A percentile compares a stretch with the other conserved stretches of the same genome.
Evolutionary conservation across 2,797 vertebrate species (phyloP).

Genomic region (Crypturellus tataupa): DNA sequence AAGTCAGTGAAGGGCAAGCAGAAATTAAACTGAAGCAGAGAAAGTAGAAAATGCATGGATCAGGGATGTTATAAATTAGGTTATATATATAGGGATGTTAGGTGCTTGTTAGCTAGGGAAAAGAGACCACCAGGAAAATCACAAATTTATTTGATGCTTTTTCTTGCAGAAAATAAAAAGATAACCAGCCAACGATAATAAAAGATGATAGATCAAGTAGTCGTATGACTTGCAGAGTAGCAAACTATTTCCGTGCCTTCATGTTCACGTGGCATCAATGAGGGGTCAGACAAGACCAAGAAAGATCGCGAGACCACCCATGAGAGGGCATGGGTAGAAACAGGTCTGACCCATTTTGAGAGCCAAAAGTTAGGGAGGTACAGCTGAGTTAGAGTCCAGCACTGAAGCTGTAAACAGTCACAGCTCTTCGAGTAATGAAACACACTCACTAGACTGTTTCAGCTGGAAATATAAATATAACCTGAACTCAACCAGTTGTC

Average conservation of each 20-base stretch:
- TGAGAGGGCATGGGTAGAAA: not conserved
- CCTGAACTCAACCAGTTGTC: not conserved
- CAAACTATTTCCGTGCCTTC: rapidly evolving
- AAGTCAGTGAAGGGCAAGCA: conserved; percentile 7
- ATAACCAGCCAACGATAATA: not conserved
- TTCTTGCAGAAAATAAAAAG: not conserved
- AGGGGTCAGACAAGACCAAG: not conserved
- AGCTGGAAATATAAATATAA: not conserved
- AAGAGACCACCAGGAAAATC: not conserved
- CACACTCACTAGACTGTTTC: not conserved
- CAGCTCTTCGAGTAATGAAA: not conserved
- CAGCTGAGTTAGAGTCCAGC: not conserved
- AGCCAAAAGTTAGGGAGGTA: not conserved
- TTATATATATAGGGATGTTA: not conserved
- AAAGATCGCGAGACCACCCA: not conserved
- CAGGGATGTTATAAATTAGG: not conserved
- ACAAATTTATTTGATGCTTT: not conserved
- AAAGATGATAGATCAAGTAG: not conserved
- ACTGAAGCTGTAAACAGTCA: not conserved
- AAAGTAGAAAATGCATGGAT: not conserved
- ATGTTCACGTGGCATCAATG: not conserved
- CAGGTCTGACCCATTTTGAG: rapidly evolving
- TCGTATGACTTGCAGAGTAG: not conserved
- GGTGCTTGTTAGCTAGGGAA: not conserved
- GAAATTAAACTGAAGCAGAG: not conserved